Evolutionary conservation across 2,113 vertebrate species (phyloP).

Genomic region (Alligator sinensis): DNA sequence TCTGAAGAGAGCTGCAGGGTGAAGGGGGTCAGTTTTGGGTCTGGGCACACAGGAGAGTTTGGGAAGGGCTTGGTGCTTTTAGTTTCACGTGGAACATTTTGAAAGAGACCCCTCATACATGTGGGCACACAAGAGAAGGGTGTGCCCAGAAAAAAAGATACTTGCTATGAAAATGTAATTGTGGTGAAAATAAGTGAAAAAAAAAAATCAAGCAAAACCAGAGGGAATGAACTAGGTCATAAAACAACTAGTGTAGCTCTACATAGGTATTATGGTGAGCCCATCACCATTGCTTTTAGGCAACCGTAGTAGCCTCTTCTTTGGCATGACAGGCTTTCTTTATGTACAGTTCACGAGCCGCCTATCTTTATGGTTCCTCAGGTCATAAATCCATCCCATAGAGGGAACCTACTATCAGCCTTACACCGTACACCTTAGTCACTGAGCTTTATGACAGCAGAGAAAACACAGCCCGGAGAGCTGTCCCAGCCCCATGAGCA

Average conservation of each 20-base stretch:
- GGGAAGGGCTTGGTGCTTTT: not conserved
- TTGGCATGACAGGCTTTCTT: not conserved
- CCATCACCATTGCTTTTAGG: not conserved
- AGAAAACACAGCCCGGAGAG: not conserved
- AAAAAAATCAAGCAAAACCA: not conserved
- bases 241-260: not conserved
- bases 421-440: not conserved
- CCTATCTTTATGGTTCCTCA: not conserved
- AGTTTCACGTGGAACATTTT: not conserved
- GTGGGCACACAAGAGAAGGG: not conserved
- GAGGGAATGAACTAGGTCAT: not conserved
- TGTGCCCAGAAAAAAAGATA: not conserved
- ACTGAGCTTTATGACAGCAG: not conserved
- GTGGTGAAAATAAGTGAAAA: not conserved
- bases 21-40: not conserved
- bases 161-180: not conserved
- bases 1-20: not conserved
- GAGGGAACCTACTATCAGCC: not conserved
- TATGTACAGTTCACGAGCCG: not conserved
- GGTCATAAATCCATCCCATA: not conserved
- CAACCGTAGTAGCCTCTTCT: not conserved
- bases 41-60: not conserved
- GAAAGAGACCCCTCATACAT: not conserved
- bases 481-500: not conserved
- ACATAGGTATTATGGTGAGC: not conserved